Conservation (phyloP, 2,888 invertebrate species). For the Pasiphila rectangulata region DNA sequence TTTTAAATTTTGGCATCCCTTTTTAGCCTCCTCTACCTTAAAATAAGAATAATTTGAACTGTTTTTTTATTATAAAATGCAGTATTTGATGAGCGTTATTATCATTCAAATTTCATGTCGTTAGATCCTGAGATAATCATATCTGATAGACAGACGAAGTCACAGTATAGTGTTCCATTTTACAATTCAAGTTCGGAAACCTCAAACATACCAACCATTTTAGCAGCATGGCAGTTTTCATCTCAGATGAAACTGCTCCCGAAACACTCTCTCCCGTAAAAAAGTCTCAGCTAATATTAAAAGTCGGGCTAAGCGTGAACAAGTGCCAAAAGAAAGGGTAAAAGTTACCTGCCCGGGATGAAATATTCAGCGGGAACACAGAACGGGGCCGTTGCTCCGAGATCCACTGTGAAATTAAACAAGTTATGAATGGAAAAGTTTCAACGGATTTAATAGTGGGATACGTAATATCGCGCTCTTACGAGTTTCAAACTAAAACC, state of each 20-base stretch:
- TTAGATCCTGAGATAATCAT: too few relatives aligned
- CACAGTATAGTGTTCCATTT: too few relatives aligned
- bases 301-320: conserved; percentile 49
- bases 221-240: too few relatives aligned
- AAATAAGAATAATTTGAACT: too few relatives aligned
- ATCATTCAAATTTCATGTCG: too few relatives aligned
- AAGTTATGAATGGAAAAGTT: conserved; percentile 59
- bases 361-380: conserved; percentile 56
- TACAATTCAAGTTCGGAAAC: too few relatives aligned
- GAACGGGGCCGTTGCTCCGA: conserved; percentile 41
- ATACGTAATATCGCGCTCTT: conserved; percentile 47
- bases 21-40: too few relatives aligned
- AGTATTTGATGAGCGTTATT: too few relatives aligned
- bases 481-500: conserved; percentile 24
- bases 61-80: too few relatives aligned
- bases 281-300: conserved; percentile 45
- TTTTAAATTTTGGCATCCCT: too few relatives aligned
- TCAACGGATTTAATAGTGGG: conserved; percentile 48
- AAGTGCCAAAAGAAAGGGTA: conserved; percentile 52
- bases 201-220: too few relatives aligned
- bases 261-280: conserved; percentile 23
- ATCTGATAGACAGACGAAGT: too few relatives aligned
- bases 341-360: conserved; percentile 41
- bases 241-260: conserved; percentile 16
- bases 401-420: conserved; percentile 59